Evolutionary conservation across 2,888 invertebrate species (phyloP), one percentile per base, ranked within the genome.

Genomic region (Marronus borbonicus): DNA sequence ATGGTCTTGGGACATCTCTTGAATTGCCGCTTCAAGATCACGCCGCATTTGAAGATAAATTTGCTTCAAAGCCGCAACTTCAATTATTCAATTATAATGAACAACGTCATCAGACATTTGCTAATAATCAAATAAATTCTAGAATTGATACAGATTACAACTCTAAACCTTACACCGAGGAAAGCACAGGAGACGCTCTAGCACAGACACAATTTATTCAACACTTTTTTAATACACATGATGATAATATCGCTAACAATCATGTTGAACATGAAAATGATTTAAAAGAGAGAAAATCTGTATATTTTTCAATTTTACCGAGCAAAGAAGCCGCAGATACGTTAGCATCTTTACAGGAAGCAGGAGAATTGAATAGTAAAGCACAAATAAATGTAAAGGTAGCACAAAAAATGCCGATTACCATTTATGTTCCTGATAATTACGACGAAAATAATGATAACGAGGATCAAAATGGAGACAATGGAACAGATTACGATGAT

Each of bases 241-340:
- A 82, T 14, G 81, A 82, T 14, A 80, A 81, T 62, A 78, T 79
- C 28, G 81, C 78, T 36, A 83, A 84, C 20, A 74, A 68, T 24
- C 82, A 84, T 31, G 82, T 85, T 14, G 85, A 86, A 80, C 82
- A 85, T 10, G 85, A 86, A 28, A 31, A 10, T 50, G 24, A 74
- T 44, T 83, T 84, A 4, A 82, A 83, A 80, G 79, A 82, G 1
- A 81, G 81, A 62, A 68, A 69, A n/a, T 5, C 79, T 52, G 80
- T 28, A 68, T 81, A 49, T 14, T 78, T 52, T 49, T 74, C 44
- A 55, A 78, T 28, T 0, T 87, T 93, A 44, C 92, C 93, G 14
- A 93, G 91, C 80, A 90, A 91, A 31, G 91, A 93, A 85, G 91
- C 91, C 0, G 92, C 92, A 12, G 92, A 92, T 68, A 90, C 91